These are phyloP conservation scores for Drosophila insularis DNA, from an alignment of 1,140 invertebrate genomes.

Conservation along the genomic window DNA sequence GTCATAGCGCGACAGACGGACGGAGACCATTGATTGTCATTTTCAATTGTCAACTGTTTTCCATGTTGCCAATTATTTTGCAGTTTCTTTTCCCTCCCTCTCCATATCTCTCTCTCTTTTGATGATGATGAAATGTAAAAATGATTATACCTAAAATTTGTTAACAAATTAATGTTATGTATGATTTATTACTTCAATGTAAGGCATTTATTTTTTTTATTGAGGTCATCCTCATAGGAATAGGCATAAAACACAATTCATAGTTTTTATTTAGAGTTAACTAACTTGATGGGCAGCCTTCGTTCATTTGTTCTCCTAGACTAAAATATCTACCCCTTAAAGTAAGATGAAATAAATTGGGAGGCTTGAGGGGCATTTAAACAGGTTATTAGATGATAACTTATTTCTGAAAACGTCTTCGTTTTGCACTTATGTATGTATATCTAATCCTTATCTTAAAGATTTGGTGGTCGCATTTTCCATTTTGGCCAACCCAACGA, in stretches of 20 bases:
- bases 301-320: too few relatives aligned
- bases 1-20: neutral
- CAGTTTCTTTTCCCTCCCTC: neutral
- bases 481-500: neutral
- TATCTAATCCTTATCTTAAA: neutral
- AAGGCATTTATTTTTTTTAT: neutral
- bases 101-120: neutral
- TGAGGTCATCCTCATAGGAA: too few relatives aligned
- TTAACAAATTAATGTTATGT: neutral
- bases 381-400: too few relatives aligned
- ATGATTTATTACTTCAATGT: neutral
- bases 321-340: too few relatives aligned
- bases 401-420: too few relatives aligned
- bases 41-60: slow-evolving; percentile 29
- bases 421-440: too few relatives aligned
- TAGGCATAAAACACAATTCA: too few relatives aligned
- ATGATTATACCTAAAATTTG: neutral
- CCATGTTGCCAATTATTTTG: slow-evolving; percentile 26
- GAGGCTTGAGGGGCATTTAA: too few relatives aligned
- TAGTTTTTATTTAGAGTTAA: too few relatives aligned
- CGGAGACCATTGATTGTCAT: slow-evolving; percentile 31
- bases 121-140: slow-evolving; percentile 2
- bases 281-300: too few relatives aligned
- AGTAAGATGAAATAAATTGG: too few relatives aligned
- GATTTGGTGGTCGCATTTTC: neutral